Percentiles rank a stretch among this genome's conserved stretches.
Conservation (phyloP, 2,797 vertebrate species). For the Mycteria americana region DNA sequence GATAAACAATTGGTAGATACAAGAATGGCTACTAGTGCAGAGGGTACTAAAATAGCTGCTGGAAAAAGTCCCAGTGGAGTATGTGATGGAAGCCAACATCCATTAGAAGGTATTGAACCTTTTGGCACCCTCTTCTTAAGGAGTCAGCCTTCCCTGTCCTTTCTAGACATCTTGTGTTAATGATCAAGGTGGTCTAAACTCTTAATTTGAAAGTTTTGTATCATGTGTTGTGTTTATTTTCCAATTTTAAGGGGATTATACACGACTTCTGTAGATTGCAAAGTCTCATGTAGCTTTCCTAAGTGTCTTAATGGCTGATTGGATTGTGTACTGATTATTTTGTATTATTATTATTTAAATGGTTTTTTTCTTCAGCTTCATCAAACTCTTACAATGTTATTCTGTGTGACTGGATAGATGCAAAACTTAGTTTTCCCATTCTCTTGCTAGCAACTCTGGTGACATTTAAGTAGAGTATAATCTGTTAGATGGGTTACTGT, state of each 20-base stretch:
- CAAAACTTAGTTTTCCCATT: background rate
- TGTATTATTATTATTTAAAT: background rate
- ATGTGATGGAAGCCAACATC: background rate
- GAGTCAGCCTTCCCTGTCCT: background rate
- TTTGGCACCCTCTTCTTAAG: background rate
- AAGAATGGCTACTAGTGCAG: background rate
- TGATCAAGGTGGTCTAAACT: background rate
- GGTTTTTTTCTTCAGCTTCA: background rate
- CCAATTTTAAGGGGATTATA: background rate
- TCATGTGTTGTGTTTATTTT: background rate
- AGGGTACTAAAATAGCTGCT: background rate
- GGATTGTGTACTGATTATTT: background rate
- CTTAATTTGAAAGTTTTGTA: background rate
- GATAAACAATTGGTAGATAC: background rate
- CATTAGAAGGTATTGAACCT: slow-evolving; percentile 48
- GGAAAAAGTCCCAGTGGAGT: background rate
- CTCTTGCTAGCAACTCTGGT: background rate
- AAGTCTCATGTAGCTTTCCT: rapidly evolving
- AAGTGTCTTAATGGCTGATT: background rate
- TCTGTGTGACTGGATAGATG: background rate
- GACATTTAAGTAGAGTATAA: background rate
- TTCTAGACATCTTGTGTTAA: background rate
- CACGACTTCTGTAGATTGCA: background rate
- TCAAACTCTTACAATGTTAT: background rate
- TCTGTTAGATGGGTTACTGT: background rate